Percentiles rank a stretch among this genome's conserved stretches.
These are phyloP conservation scores for Bradypodion ventrale DNA, from an alignment of 2,797 vertebrate species.

Conservation along the genomic window DNA sequence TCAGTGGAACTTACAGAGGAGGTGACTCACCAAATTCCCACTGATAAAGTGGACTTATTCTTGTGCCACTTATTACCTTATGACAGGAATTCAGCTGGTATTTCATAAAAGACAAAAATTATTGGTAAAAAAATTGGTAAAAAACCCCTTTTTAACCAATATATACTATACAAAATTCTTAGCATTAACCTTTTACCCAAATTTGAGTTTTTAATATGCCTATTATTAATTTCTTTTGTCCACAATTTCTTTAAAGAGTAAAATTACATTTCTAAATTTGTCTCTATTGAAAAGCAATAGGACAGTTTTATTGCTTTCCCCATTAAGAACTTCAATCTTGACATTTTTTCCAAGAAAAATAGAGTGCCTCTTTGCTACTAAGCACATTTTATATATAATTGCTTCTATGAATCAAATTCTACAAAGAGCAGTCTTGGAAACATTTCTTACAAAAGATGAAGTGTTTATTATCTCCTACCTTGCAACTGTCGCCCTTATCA, in stretches of 20 bases:
- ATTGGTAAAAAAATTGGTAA: neutral
- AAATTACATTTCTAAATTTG: conserved; percentile 22
- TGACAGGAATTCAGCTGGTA: too few species aligned
- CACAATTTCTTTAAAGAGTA: too few species aligned
- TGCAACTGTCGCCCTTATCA: conserved; percentile 57
- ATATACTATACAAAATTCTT: neutral
- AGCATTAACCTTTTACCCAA: neutral
- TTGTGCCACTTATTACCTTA: too few species aligned
- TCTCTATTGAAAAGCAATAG: conserved; percentile 3
- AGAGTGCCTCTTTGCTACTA: conserved; percentile 8
- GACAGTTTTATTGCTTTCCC: neutral
- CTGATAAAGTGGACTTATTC: too few species aligned
- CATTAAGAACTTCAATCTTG: conserved; percentile 35
- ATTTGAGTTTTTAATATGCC: neutral
- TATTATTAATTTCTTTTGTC: neutral
- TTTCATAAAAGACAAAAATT: neutral
- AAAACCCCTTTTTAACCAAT: too few species aligned
- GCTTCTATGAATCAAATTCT: conserved; percentile 47
- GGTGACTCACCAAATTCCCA: too few species aligned
- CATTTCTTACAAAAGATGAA: conserved; percentile 49
- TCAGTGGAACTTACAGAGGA: too few species aligned
- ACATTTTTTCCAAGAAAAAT: conserved; percentile 19
- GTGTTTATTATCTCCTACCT: conserved; percentile 73
- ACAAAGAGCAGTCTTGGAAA: conserved; percentile 8
- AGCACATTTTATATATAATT: conserved; percentile 13